phyloP scores from a whole-genome alignment of 1,140 invertebrate species.

The Danaus plexippus region DNA sequence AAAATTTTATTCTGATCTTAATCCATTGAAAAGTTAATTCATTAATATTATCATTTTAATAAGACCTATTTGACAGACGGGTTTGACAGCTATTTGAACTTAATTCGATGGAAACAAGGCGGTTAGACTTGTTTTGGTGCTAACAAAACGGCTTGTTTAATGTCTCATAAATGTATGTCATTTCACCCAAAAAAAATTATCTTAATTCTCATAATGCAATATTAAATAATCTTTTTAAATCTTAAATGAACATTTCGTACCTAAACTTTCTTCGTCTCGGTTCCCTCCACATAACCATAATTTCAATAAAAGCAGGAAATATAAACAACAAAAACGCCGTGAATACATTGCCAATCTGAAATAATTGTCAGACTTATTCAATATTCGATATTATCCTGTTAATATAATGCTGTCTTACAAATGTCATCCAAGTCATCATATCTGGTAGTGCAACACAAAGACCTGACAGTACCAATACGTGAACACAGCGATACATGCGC shows the following conservation, averaged over 20 bases:
- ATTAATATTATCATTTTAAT: too few relatives aligned
- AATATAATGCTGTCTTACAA: slow-evolving; percentile 10
- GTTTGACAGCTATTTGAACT: too few relatives aligned
- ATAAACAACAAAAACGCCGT: slow-evolving; percentile 13
- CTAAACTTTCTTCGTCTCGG: slow-evolving; percentile 3
- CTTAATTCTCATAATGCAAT: too few relatives aligned
- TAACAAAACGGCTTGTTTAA: too few relatives aligned
- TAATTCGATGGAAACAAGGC: too few relatives aligned
- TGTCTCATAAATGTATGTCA: too few relatives aligned
- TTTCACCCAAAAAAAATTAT: too few relatives aligned
- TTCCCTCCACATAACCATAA: slow-evolving; percentile 12
- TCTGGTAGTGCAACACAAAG: slow-evolving; percentile 11
- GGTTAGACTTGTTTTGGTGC: too few relatives aligned
- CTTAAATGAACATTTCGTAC: background rate
- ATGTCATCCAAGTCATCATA: slow-evolving; percentile 14
- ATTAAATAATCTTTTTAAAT: too few relatives aligned
- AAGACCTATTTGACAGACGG: too few relatives aligned
- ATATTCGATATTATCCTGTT: background rate
- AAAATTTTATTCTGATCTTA: too few relatives aligned
- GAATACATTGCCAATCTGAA: slow-evolving; percentile 17
- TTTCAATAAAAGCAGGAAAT: slow-evolving; percentile 16
- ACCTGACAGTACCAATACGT: slow-evolving; percentile 14
- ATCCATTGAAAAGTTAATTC: too few relatives aligned
- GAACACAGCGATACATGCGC: slow-evolving; percentile 8
- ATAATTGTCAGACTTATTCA: slow-evolving; percentile 1